phyloP scores from a whole-genome alignment of 2,113 vertebrate species.

The Piaya cayana region DNA sequence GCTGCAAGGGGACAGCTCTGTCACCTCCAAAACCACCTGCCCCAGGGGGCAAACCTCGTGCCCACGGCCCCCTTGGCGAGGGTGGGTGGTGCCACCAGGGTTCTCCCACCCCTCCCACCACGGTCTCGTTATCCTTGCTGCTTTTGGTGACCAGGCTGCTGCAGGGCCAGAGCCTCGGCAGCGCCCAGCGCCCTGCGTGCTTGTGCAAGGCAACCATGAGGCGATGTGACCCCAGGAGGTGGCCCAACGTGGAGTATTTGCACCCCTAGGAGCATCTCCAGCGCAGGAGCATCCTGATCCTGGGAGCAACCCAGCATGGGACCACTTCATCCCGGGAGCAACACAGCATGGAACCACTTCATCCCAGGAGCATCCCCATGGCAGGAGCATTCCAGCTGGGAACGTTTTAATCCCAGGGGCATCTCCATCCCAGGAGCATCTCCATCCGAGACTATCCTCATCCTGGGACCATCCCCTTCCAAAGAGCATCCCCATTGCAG shows the following conservation, averaged over 20 bases:
- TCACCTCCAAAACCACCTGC: neutral
- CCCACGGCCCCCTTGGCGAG: neutral
- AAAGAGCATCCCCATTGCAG: neutral
- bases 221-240: neutral
- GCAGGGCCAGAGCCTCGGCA: neutral
- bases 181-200: rapidly evolving
- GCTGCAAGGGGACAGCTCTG: neutral
- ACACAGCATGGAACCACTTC: too few species aligned
- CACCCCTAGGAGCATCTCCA: neutral
- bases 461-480: too few species aligned
- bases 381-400: too few species aligned
- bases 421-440: too few species aligned
- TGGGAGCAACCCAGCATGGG: neutral
- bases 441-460: too few species aligned
- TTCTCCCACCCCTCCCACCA: neutral
- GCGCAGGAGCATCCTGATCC: neutral
- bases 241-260: neutral
- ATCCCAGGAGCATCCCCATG: too few species aligned
- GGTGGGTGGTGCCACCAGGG: neutral
- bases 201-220: neutral
- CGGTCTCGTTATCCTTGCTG: rapidly evolving
- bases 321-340: too few species aligned
- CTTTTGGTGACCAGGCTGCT: neutral
- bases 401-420: too few species aligned
- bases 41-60: too few species aligned